Base-by-base conservation (phyloP, 2,888 invertebrate species). In the Lasioglossum zephyrum region DNA sequence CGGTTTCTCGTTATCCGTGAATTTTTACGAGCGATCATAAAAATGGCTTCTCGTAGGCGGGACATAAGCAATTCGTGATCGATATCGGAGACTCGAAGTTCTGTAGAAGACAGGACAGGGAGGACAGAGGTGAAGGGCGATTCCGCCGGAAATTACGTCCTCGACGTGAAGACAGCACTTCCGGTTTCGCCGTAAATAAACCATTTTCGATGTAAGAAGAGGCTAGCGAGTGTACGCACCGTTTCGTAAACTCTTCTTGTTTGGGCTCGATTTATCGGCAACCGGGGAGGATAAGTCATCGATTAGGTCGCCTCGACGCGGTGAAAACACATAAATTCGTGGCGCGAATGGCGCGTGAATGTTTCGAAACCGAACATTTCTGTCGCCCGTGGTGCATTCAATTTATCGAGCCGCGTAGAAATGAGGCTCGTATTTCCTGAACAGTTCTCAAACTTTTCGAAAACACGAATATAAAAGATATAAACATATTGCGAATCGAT, bases 111-210 rank as follows among this genome's bases (percentile, higher is more conserved):
- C 76, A 70, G 76, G 39, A 53, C 49, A 70, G 77, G 70, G 76
- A 57, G 47, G 66, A 44, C 73, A 57, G 53, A 53, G 53, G 91
- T 87, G 91, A 16, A 18, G 31, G 63, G 18, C 16, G 63, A 36
- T 92, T 89, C 31, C 18, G 70, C 91, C 93, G 94, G 94, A 94
- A 94, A 94, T 94, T 93, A 92, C 92, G 88, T 91, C 92, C 91
- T 92, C 89, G 88, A 80, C 66, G 84, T 86, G 86, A 89, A 91
- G 90, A 89, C 89, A 79, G 87, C 47, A 85, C 88, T 91, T 93
- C 92, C 92, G 91, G 91, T 91, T 87, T 89, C 85, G 85, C 88
- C 86, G 91, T 91, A 90, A 86, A 87, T 89, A 91, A 89, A 85
- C 88, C 86, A 79, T 87, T 53, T 53, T 49, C 66, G 6, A n/a